Base-by-base conservation (phyloP, 2,888 invertebrate species). In the Thymelicus sylvestris region DNA sequence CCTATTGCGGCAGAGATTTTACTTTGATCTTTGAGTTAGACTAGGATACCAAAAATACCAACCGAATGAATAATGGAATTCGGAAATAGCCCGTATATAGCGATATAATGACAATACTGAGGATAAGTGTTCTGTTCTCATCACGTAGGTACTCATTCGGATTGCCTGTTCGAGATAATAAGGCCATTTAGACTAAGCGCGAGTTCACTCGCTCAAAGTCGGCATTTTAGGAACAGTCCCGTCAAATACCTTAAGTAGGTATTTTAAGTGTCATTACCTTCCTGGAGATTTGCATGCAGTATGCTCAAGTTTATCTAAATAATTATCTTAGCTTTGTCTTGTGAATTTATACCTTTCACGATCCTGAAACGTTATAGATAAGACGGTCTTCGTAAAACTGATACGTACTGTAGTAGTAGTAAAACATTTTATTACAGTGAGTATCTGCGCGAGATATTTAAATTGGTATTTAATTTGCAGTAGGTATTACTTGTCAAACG, bases 121-220 rank as follows among this genome's bases (percentile, higher is more conserved):
- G 55, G 19, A 8, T 55, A 12, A 55, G 24, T 24, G 12, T 24
- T 12, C 60, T n/a, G 39, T 61, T 66, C 61, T 44, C 61, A 66
- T 50, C 64, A 65, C 61, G 62, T 62, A 65, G 55, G 62, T 62
- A 31, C 65, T 72, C 68, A 65, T 68, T 71, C 74, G 72, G 73
- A 76, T 77, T 73, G 73, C 75, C 73, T 74, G 75, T 75, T 79
- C 69, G 73, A 78, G 74, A 77, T 80, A 77, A 79, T 80, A 74
- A 72, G 74, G 76, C 76, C 74, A 77, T 80, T 78, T 77, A 72
- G 66, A 69, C 64, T 73, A 72, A 71, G 70, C 69, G 72, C 67
- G 71, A 74, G 71, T 74, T 72, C 71, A 68, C 72, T 65, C 60
- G n/a, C 73, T 72, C 74, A 76, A 76, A 77, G 74, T 67, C 60